Conservation (phyloP, 2,113 vertebrate genomes). For the Xenopus borealis region DNA sequence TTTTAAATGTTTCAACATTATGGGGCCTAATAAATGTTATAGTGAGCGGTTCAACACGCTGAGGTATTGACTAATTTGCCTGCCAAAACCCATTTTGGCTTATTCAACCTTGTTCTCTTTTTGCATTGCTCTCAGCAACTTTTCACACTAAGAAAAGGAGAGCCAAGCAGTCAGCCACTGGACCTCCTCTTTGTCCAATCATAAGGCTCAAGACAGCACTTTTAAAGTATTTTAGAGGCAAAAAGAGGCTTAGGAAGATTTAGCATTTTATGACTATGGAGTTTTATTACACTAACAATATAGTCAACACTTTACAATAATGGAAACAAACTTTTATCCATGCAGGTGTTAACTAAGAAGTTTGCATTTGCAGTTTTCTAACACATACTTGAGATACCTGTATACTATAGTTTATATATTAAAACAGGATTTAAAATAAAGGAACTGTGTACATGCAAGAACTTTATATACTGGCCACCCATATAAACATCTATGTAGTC, state of each 20-base stretch:
- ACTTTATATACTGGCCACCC: no score
- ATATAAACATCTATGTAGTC: no score
- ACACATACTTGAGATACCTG: not conserved
- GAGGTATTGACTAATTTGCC: slow-evolving; percentile 46
- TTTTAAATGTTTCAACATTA: slow-evolving; percentile 48
- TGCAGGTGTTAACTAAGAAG: slow-evolving; percentile 5
- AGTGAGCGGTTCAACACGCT: slow-evolving; percentile 39
- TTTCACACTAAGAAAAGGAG: slow-evolving; percentile 25
- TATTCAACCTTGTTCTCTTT: slow-evolving; percentile 44
- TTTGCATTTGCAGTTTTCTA: not conserved
- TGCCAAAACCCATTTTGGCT: slow-evolving; percentile 52
- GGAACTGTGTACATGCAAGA: no score
- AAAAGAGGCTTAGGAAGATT: slow-evolving; percentile 19
- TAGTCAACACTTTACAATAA: slow-evolving; percentile 1
- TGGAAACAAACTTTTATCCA: slow-evolving; percentile 2
- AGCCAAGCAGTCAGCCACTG: slow-evolving; percentile 22
- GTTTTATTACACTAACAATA: not conserved
- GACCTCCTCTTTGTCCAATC: slow-evolving; percentile 1
- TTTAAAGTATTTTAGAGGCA: slow-evolving; percentile 13
- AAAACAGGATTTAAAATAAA: no score
- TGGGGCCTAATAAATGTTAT: slow-evolving; percentile 47
- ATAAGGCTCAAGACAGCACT: slow-evolving; percentile 11
- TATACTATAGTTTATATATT: no score
- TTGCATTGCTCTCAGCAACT: slow-evolving; percentile 36
- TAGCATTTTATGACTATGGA: slow-evolving; percentile 12